These are phyloP conservation scores for Platichthys stellatus DNA, from an alignment of 2,113 vertebrate genomes.

Conservation along the genomic window DNA sequence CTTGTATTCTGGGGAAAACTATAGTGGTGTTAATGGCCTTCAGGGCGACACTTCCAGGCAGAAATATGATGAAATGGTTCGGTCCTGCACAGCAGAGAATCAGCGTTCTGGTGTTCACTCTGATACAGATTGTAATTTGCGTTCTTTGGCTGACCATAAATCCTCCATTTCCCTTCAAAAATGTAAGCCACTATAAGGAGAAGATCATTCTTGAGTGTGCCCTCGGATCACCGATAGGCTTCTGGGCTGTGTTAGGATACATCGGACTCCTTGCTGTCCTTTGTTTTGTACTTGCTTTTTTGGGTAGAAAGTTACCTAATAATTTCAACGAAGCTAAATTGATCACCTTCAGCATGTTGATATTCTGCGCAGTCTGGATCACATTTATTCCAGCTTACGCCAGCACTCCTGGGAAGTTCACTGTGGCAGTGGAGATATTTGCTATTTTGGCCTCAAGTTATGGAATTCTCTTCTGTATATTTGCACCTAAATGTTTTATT, in stretches of 20 bases:
- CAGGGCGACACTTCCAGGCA: constrained; percentile 72
- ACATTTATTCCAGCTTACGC: constrained; percentile 79
- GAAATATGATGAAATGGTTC: constrained; percentile 78
- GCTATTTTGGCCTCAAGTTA: constrained; percentile 79
- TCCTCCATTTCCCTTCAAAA: constrained; percentile 71
- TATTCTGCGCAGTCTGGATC: constrained; percentile 78
- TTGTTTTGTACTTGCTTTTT: constrained; percentile 71
- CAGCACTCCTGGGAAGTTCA: constrained; percentile 79
- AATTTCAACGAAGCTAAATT: constrained; percentile 76
- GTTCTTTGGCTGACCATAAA: constrained; percentile 73
- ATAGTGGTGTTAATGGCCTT: constrained; percentile 80
- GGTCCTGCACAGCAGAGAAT: constrained; percentile 74
- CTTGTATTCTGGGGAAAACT: constrained; percentile 78
- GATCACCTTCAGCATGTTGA: constrained; percentile 77
- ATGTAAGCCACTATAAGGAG: constrained; percentile 60
- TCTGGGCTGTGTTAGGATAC: constrained; percentile 74
- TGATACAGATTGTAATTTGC: constrained; percentile 74
- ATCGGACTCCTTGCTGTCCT: constrained; percentile 67
- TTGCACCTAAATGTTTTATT: constrained; percentile 76
- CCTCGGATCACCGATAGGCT: constrained; percentile 62
- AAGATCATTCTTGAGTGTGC: constrained; percentile 74
- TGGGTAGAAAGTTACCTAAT: constrained; percentile 72
- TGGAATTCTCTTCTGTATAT: constrained; percentile 73
- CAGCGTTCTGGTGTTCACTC: constrained; percentile 69
- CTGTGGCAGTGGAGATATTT: constrained; percentile 81